Evolutionary conservation across 2,888 invertebrate genomes (phyloP), one percentile per base, ranked within the genome.

Genomic region (Agrochola lychnidis): DNA sequence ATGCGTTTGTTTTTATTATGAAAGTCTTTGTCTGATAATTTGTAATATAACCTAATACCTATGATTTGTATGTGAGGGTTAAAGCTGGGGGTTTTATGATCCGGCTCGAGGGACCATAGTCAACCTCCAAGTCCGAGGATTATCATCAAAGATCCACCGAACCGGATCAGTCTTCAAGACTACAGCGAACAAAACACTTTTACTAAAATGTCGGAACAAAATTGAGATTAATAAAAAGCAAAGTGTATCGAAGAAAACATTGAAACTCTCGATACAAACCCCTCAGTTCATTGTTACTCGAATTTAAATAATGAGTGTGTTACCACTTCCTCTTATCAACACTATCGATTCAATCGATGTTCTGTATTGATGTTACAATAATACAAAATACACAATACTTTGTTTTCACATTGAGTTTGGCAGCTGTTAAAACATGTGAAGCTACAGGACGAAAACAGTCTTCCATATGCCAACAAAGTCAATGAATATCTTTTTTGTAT

Each of bases 381-480:
- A 51, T 61, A 66, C 22, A 81, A 30, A 80, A 59, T 64, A 40
- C 48, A 70, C 53, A 56, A 56, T 70, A 70, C 61, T 36, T 36
- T 68, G 53, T 76, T 61, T 45, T 45, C 6, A 14, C 42, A 42
- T 25, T 73, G 51, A 78, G 4, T 64, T 64, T 45, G 36, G 22
- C 64, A 78, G 19, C 16, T 78, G 36, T 64, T 64, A n/a, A 69
- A 78, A 77, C 42, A 64, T 22, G 51, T 7, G 4, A 69, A 45
- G 25, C 16, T 16, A 25, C 5, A 61, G 36, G 45, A 56, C 36
- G 45, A 76, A 16, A 9, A 40, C 22, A 25, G 22, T 63, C 9
- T 62, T 45, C 10, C 51, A 36, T 62, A 22, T 10, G 6, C 9
- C 12, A 30, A 30, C 4, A 30, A 9, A n/a, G 30, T 42, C 16